These are phyloP conservation scores for Sabatieria punctata DNA, from an alignment of 2,888 invertebrate species.

Conservation along the genomic window DNA sequence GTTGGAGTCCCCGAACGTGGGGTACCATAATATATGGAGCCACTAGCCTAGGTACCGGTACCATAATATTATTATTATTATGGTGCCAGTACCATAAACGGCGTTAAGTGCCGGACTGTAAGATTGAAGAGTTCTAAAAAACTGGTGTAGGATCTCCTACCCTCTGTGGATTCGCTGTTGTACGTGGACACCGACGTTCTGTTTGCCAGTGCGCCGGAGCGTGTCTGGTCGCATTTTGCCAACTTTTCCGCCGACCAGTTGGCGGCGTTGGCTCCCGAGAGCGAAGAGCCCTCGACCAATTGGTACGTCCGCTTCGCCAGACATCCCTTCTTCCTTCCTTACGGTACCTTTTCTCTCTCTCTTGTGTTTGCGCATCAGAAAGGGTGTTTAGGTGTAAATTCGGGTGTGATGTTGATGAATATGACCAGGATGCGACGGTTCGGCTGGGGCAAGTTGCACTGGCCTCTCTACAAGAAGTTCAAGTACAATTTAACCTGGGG, in stretches of 20 bases:
- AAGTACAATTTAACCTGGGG: slow-evolving; percentile 78
- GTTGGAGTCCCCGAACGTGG: no score
- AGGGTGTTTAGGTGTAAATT: slow-evolving; percentile 57
- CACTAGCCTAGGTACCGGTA: no score
- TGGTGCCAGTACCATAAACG: no score
- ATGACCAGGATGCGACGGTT: slow-evolving; percentile 70
- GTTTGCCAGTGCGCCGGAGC: slow-evolving; percentile 62
- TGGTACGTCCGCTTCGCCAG: slow-evolving; percentile 87
- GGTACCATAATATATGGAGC: no score
- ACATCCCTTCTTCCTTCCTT: slow-evolving; percentile 75
- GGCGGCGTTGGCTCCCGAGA: slow-evolving; percentile 69
- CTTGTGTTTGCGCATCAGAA: background rate
- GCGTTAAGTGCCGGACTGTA: no score
- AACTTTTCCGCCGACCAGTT: slow-evolving; percentile 67
- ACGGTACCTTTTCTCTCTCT: slow-evolving; percentile 41
- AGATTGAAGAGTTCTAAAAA: no score
- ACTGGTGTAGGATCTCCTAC: slow-evolving; percentile 33
- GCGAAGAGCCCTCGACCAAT: slow-evolving; percentile 71
- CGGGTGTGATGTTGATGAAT: slow-evolving; percentile 95
- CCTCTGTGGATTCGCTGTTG: slow-evolving; percentile 61
- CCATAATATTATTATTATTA: no score
- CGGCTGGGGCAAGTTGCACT: slow-evolving; percentile 64
- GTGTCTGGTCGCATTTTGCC: slow-evolving; percentile 62
- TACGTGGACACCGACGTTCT: slow-evolving; percentile 84
- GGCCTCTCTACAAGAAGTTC: slow-evolving; percentile 66